Evolutionary conservation across 37 sponge, comb jelly and placozoan species (phyloP), one percentile per base, ranked within the genome.

Genomic region (Bolinopsis microptera): DNA sequence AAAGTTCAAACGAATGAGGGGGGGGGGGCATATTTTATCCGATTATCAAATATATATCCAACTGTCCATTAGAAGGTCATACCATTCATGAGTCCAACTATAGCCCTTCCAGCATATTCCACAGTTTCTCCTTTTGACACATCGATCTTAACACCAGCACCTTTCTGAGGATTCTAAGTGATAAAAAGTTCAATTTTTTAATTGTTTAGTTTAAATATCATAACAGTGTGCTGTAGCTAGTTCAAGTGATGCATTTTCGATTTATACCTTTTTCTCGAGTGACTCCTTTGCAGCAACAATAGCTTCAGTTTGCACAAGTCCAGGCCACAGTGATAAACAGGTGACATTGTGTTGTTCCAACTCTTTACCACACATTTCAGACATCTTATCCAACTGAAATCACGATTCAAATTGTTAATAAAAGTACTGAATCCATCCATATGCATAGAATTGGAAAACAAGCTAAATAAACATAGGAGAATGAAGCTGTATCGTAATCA

Each of bases 381-480:
- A 30, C 93, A 93, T 93, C 34, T 72, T 93, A 25, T 93, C 93
- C 72, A 93, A 36, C 93, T 93, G 76, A 22, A 48, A 23, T n/a
- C n/a, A n/a, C n/a, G n/a, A n/a, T n/a, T n/a, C n/a, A n/a, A n/a
- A n/a, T n/a, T n/a, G n/a, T n/a, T n/a, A n/a, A n/a, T n/a, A n/a
- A n/a, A n/a, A n/a, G n/a, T n/a, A n/a, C n/a, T n/a, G n/a, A n/a
- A n/a, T n/a, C n/a, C n/a, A n/a, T n/a, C n/a, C n/a, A n/a, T n/a
- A n/a, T n/a, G n/a, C n/a, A n/a, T n/a, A n/a, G n/a, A n/a, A n/a
- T n/a, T n/a, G n/a, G n/a, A n/a, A n/a, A n/a, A n/a, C n/a, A n/a
- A n/a, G n/a, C n/a, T n/a, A n/a, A n/a, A n/a, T n/a, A n/a, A n/a
- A n/a, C n/a, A n/a, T n/a, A n/a, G n/a, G n/a, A n/a, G n/a, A n/a